Evolutionary conservation across 2,113 vertebrate species (phyloP).

Genomic region (Lipophrys pholis): DNA sequence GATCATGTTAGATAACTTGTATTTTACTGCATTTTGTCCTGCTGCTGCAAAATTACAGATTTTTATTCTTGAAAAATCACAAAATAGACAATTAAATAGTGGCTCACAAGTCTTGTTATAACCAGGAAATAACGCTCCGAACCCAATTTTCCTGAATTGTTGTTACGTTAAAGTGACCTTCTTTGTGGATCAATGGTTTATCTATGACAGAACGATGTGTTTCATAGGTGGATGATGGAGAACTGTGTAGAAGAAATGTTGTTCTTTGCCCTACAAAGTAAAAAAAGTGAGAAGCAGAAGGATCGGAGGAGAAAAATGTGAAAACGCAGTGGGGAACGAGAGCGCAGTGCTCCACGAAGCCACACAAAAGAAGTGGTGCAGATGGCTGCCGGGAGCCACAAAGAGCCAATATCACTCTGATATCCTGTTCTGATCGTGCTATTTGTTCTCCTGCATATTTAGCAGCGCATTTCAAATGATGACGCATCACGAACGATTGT

Average conservation of each 20-base stretch:
- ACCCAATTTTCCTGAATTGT: too few species aligned
- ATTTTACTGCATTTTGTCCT: too few species aligned
- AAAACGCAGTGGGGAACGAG: conserved; percentile 68
- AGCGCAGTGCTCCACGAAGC: conserved; percentile 48
- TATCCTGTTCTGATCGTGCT: conserved; percentile 56
- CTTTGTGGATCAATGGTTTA: conserved; percentile 1
- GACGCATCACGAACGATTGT: conserved; percentile 39
- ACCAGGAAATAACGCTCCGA: too few species aligned
- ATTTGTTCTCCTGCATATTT: conserved; percentile 74
- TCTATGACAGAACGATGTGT: neutral
- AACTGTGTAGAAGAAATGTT: conserved; percentile 1
- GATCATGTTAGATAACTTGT: too few species aligned
- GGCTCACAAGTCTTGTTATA: too few species aligned
- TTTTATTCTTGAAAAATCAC: too few species aligned
- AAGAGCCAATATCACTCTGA: conserved; percentile 62
- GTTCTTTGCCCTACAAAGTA: conserved; percentile 22
- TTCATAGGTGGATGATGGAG: neutral
- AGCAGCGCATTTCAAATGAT: conserved; percentile 60
- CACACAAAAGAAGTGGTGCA: conserved; percentile 60
- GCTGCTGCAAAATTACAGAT: too few species aligned
- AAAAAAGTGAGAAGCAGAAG: conserved; percentile 65
- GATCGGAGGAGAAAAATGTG: conserved; percentile 64
- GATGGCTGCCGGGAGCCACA: conserved; percentile 67
- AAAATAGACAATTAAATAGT: too few species aligned
- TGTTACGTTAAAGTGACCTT: neutral